Base-by-base conservation (phyloP, 2,797 vertebrate genomes). In the Iguana delicatissima region DNA sequence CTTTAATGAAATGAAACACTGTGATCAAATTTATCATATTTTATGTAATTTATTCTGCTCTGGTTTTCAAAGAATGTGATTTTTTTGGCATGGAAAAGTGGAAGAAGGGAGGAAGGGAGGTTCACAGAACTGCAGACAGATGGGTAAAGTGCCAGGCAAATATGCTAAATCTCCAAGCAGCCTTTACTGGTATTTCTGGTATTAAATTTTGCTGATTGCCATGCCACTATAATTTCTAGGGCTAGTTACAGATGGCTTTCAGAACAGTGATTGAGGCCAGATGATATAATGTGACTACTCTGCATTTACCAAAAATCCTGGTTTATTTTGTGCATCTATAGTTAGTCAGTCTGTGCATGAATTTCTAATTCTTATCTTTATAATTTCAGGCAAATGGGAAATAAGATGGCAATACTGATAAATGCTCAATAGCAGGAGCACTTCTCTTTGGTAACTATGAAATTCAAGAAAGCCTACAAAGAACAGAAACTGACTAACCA, bases 21-120 rank as follows among this genome's bases (percentile, higher is more conserved):
- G 42, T 46, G n/a, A 57, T 83, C 67, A 38, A 50, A n/a, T 20
- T 74, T 52, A 81, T 62, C 22, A 57, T 35, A 82, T 76, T 82
- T 82, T 76, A 35, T 46, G 81, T 87, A 87, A 82, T 90, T 76
- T 90, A 57, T 90, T 82, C 52, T 72, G 20, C 35, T 73, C 57
- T 86, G n/a, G 32, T 38, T 90, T 87, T 52, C 80, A 76, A 87
- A 87, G 89, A 42, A 76, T 83, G 57, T 87, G 46, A 46, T 42
- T 74, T 82, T 73, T 87, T 82, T 87, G 89, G 79, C 69, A 81
- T 57, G 35, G 52, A 18, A 16, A 62, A 90, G 42, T 85, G 24
- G 52, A 67, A 62, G 55, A 42, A 80, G 24, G 32, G 64, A 13
- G n/a, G 35, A 46, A 81, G 29, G 57, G 32, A 52, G 26, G 13